These are phyloP conservation scores for Casuarius casuarius DNA, from an alignment of 2,113 vertebrate genomes.

Conservation along the genomic window DNA sequence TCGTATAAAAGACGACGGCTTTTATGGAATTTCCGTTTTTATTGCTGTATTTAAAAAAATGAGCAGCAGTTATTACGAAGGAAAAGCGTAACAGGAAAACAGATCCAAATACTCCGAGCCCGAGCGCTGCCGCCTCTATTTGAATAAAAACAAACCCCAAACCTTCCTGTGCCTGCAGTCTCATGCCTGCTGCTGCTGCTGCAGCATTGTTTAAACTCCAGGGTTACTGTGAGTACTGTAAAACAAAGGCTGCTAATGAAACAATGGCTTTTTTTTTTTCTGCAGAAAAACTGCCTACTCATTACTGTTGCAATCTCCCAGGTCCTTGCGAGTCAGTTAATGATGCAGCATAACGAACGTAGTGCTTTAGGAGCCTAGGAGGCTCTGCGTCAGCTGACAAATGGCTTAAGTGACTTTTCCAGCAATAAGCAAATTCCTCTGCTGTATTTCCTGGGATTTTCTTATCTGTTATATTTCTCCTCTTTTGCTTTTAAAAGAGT, in stretches of 20 bases:
- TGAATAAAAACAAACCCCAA: constrained; percentile 45
- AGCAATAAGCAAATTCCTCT: constrained; percentile 7
- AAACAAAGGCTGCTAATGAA: not conserved
- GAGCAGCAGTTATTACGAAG: constrained; percentile 15
- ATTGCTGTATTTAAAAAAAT: constrained; percentile 15
- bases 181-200: constrained; percentile 20
- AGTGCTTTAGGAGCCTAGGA: not conserved
- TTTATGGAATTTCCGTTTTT: constrained; percentile 59
- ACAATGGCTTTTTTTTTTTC: not conserved
- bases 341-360: not conserved
- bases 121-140: not conserved
- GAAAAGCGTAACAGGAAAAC: constrained; percentile 63
- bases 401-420: not conserved
- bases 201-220: not conserved
- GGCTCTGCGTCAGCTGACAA: not conserved
- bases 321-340: not conserved
- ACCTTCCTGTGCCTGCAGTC: constrained; percentile 33
- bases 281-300: not conserved
- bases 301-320: not conserved
- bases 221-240: not conserved
- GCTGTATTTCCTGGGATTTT: not conserved
- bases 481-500: not conserved
- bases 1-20: not conserved
- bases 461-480: not conserved
- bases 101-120: not conserved